phyloP scores from a whole-genome alignment of 2,888 invertebrate species.

The Drosophila subsilvestris region DNA sequence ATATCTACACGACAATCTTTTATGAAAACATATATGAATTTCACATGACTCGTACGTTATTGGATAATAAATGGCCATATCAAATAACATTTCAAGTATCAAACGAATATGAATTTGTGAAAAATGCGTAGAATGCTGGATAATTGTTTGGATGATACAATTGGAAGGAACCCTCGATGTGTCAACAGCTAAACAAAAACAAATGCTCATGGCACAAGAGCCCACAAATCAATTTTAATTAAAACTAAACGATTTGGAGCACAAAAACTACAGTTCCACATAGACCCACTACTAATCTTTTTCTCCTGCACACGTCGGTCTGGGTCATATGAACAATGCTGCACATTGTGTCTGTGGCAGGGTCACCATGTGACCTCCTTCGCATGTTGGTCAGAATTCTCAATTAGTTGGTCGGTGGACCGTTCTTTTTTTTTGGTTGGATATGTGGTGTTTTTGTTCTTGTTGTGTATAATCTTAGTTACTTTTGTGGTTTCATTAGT shows the following conservation, averaged over 20 bases:
- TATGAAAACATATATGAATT: too few relatives aligned
- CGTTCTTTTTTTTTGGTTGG: conserved; percentile 20
- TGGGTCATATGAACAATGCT: conserved; percentile 22
- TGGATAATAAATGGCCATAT: background rate
- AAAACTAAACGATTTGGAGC: conserved; percentile 46
- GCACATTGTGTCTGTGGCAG: background rate
- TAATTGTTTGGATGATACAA: conserved; percentile 21
- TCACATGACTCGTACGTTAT: too few relatives aligned
- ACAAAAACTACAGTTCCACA: conserved; percentile 21
- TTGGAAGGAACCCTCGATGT: conserved; percentile 17
- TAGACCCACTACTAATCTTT: background rate
- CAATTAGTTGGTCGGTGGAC: conserved; percentile 46
- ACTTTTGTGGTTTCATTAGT: conserved; percentile 48
- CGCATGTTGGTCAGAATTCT: conserved; percentile 41
- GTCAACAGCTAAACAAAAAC: conserved; percentile 15
- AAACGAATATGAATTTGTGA: conserved; percentile 4
- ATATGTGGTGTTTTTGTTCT: conserved; percentile 7
- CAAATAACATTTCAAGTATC: background rate
- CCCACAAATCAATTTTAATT: conserved; percentile 50
- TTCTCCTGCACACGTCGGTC: conserved; percentile 7
- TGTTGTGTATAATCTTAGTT: conserved; percentile 6
- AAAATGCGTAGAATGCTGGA: conserved; percentile 9
- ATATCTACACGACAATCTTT: too few relatives aligned
- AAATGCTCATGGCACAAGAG: conserved; percentile 37
- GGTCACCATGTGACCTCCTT: conserved; percentile 39